These are phyloP conservation scores for Dynastes maya DNA, from an alignment of 2,888 invertebrate species.

Conservation along the genomic window DNA sequence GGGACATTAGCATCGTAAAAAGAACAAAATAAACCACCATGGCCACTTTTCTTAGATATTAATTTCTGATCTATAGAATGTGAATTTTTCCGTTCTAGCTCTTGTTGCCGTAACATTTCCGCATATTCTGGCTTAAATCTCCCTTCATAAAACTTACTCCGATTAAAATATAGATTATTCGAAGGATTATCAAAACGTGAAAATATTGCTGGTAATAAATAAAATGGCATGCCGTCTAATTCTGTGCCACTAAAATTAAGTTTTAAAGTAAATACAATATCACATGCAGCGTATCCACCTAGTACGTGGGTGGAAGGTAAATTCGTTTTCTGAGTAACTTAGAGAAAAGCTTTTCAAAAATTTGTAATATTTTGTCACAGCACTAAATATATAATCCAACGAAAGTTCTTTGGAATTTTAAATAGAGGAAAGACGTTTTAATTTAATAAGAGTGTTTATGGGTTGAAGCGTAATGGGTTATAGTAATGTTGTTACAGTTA, in stretches of 20 bases:
- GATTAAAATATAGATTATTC: slow-evolving; percentile 60
- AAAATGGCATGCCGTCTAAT: slow-evolving; percentile 72
- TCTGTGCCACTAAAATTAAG: slow-evolving; percentile 54
- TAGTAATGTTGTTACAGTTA: too few relatives aligned
- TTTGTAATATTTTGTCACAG: too few relatives aligned
- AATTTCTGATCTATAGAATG: slow-evolving; percentile 65
- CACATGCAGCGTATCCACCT: too few relatives aligned
- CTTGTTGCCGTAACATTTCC: slow-evolving; percentile 56
- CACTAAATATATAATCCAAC: too few relatives aligned
- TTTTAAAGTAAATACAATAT: too few relatives aligned
- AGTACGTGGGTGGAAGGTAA: too few relatives aligned
- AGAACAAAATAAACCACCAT: slow-evolving; percentile 51
- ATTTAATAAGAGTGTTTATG: too few relatives aligned
- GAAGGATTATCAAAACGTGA: slow-evolving; percentile 80
- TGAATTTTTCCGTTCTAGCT: slow-evolving; percentile 52
- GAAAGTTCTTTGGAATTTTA: too few relatives aligned
- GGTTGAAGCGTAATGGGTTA: too few relatives aligned
- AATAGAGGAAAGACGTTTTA: too few relatives aligned
- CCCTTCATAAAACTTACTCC: slow-evolving; percentile 58
- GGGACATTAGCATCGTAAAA: slow-evolving; percentile 74
- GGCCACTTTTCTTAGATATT: slow-evolving; percentile 58
- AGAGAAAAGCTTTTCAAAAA: too few relatives aligned
- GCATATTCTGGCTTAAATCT: slow-evolving; percentile 57
- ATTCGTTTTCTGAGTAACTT: too few relatives aligned
- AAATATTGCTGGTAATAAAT: slow-evolving; percentile 85